Conservation (phyloP, 2,797 vertebrate species). For the Neopelma chrysocephalum region DNA sequence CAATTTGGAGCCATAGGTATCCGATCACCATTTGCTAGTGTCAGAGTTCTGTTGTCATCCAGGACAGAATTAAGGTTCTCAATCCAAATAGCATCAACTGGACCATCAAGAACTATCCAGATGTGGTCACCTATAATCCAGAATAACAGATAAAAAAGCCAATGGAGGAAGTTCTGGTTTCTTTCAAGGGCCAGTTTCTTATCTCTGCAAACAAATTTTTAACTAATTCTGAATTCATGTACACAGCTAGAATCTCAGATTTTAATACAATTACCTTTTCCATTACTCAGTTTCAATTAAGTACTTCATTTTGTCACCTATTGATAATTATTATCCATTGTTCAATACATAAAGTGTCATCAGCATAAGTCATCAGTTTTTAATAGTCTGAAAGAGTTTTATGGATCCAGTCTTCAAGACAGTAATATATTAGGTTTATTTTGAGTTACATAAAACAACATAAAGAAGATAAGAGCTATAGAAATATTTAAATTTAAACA, state of each 20-base stretch:
- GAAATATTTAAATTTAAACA: neutral
- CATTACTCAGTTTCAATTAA: neutral
- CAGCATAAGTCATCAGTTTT: neutral
- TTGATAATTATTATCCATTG: neutral
- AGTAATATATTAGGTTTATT: neutral
- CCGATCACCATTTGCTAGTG: conserved; percentile 93
- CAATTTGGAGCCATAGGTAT: conserved; percentile 97
- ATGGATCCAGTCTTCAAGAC: neutral
- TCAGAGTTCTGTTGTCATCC: conserved; percentile 96
- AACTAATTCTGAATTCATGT: neutral
- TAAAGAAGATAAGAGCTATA: neutral
- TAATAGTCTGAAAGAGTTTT: neutral
- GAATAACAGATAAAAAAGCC: neutral
- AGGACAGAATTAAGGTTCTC: conserved; percentile 97
- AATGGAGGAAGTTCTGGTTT: neutral
- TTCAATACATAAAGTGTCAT: neutral
- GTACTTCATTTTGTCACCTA: neutral
- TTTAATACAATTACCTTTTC: neutral
- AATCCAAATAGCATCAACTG: conserved; percentile 98
- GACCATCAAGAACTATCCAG: conserved; percentile 97
- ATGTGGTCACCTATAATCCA: conserved; percentile 87
- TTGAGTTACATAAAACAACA: neutral
- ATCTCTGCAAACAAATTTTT: neutral
- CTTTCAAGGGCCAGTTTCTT: neutral
- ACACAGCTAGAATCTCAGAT: neutral